Evolutionary conservation across 2,888 invertebrate species (phyloP).

Genomic region (Andricus curvator): DNA sequence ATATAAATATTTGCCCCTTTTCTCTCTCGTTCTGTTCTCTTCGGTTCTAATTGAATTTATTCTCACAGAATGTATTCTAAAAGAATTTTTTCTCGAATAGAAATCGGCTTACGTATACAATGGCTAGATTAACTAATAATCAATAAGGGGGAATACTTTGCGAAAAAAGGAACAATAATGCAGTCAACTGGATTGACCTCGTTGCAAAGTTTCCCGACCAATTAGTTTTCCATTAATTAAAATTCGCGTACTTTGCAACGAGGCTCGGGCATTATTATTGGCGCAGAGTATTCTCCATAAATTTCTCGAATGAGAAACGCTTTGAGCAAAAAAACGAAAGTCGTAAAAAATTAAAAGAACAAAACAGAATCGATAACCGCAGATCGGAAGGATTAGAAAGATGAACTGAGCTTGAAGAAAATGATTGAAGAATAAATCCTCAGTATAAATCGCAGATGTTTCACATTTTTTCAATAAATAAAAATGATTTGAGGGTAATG

Average conservation of each 20-base stretch:
- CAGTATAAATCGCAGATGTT: neutral
- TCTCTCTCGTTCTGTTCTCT: neutral
- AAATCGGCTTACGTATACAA: conserved; percentile 21
- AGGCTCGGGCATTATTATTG: conserved; percentile 22
- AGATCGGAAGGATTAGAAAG: conserved; percentile 29
- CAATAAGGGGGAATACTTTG: conserved; percentile 29
- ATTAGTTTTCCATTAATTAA: conserved; percentile 24
- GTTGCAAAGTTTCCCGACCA: conserved; percentile 9
- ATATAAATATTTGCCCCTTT: neutral
- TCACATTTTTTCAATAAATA: conserved; percentile 31
- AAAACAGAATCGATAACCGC: conserved; percentile 12
- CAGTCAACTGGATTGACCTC: conserved; percentile 17
- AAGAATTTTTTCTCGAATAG: conserved; percentile 12
- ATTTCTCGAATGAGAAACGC: conserved; percentile 32
- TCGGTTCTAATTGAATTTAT: neutral
- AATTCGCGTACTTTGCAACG: neutral
- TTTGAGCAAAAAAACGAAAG: conserved; percentile 37
- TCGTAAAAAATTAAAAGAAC: conserved; percentile 39
- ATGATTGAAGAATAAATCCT: neutral
- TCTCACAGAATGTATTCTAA: neutral
- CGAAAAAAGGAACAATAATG: conserved; percentile 14
- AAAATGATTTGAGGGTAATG: neutral
- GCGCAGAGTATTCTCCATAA: conserved; percentile 33
- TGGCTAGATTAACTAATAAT: conserved; percentile 36
- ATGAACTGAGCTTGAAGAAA: neutral